A percentile compares a stretch with the other conserved stretches of the same genome.
Conservation (phyloP, 1,140 invertebrate genomes). For the Conus betulinus region DNA sequence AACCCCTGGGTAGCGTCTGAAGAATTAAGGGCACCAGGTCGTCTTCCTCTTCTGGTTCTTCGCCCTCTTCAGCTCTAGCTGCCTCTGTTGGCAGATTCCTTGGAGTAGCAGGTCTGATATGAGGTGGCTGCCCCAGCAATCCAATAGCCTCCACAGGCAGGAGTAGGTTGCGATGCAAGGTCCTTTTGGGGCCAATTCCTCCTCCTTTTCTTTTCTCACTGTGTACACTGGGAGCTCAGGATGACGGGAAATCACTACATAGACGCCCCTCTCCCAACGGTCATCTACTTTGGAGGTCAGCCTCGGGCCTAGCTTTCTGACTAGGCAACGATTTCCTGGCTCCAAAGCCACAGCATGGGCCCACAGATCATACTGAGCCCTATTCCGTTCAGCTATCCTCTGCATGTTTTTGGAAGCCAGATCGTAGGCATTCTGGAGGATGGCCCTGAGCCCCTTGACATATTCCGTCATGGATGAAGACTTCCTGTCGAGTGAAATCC, state of each 20-base stretch:
- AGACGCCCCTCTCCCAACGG: not conserved
- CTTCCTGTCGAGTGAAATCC: not conserved
- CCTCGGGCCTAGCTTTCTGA: no score
- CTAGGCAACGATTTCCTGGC: not conserved
- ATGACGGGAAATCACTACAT: not conserved
- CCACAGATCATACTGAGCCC: not conserved
- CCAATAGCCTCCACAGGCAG: not conserved
- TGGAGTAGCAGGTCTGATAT: no score
- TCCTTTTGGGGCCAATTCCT: not conserved
- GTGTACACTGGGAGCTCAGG: not conserved
- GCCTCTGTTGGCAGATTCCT: no score
- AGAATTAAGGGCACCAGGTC: no score
- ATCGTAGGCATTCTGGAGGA: not conserved
- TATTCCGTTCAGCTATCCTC: not conserved
- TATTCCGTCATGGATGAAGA: not conserved
- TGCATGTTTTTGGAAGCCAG: not conserved
- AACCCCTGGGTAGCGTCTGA: no score
- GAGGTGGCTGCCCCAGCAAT: not conserved
- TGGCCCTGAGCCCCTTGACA: not conserved
- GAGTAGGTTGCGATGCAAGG: not conserved
- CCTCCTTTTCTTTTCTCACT: not conserved
- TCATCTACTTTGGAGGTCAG: no score
- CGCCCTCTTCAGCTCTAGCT: no score
- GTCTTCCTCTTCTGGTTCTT: no score
- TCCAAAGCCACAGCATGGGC: conserved; percentile 9